Evolutionary conservation across 53 echinoderm and acorn worm genomes (phyloP).

Genomic region (Henricia sp.): DNA sequence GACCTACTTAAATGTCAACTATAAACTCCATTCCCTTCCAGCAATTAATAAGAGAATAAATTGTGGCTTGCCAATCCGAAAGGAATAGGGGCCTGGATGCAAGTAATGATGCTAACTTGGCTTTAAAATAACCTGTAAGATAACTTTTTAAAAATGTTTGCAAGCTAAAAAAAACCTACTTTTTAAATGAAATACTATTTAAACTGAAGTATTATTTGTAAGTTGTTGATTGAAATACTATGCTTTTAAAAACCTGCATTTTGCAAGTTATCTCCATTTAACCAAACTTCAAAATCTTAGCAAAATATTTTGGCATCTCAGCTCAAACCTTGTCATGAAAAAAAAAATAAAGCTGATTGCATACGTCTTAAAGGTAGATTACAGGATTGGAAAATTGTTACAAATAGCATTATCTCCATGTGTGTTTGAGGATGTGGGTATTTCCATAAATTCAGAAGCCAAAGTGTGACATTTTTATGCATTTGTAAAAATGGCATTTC

Average conservation of each 20-base stretch:
- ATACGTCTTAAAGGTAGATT: too few relatives aligned
- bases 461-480: too few relatives aligned
- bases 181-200: neutral
- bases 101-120: neutral
- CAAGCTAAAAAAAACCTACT: neutral
- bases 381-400: too few relatives aligned
- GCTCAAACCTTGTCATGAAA: too few relatives aligned
- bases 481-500: too few relatives aligned
- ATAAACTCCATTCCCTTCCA: neutral
- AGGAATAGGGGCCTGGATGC: slow-evolving; percentile 2
- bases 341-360: too few relatives aligned
- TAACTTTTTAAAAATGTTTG: neutral
- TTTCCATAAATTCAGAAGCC: too few relatives aligned
- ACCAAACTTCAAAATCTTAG: too few relatives aligned
- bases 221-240: neutral
- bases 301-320: neutral
- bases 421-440: neutral
- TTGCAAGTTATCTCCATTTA: too few relatives aligned
- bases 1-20: slow-evolving; percentile 9
- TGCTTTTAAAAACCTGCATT: neutral
- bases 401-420: too few relatives aligned
- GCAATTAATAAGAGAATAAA: neutral
- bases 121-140: neutral
- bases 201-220: neutral
- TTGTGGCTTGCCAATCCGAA: neutral